These are phyloP conservation scores for Plutomurus gul DNA, from an alignment of 1,140 invertebrate species.

Conservation along the genomic window DNA sequence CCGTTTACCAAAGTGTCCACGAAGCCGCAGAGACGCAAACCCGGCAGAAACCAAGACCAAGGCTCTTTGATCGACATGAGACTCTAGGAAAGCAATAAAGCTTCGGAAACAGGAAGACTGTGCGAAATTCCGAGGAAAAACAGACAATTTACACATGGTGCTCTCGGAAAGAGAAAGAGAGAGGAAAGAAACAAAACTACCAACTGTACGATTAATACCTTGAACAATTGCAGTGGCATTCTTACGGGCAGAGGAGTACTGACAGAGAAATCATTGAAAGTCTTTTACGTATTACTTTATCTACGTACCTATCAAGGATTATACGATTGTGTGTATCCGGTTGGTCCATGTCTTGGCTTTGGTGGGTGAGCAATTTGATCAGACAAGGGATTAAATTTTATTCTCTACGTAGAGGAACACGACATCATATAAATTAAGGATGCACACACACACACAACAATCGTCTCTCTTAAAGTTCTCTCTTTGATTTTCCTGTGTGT, in stretches of 20 bases:
- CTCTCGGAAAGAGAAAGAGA: neutral
- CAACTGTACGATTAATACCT: too few species aligned
- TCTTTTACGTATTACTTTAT: conserved; percentile 29
- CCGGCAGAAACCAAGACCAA: neutral
- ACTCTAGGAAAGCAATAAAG: neutral
- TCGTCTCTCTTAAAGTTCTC: neutral
- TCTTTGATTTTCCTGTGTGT: neutral
- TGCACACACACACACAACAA: neutral
- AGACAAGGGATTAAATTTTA: conserved; percentile 25
- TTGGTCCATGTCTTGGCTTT: neutral
- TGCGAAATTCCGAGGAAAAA: conserved; percentile 11
- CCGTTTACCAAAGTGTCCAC: neutral
- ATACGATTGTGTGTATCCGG: neutral
- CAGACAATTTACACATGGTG: conserved; percentile 16
- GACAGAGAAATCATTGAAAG: conserved; percentile 17
- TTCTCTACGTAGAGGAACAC: neutral
- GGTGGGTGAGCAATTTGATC: neutral
- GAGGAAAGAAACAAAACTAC: too few species aligned
- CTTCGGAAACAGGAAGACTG: neutral
- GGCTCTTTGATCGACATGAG: conserved; percentile 6
- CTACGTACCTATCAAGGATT: neutral
- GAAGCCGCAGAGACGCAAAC: neutral
- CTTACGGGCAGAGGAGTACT: too few species aligned
- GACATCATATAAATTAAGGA: conserved; percentile 27
- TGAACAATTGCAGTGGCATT: too few species aligned